Conservation (phyloP, 2,888 invertebrate species). For the Dioctria rufipes region DNA sequence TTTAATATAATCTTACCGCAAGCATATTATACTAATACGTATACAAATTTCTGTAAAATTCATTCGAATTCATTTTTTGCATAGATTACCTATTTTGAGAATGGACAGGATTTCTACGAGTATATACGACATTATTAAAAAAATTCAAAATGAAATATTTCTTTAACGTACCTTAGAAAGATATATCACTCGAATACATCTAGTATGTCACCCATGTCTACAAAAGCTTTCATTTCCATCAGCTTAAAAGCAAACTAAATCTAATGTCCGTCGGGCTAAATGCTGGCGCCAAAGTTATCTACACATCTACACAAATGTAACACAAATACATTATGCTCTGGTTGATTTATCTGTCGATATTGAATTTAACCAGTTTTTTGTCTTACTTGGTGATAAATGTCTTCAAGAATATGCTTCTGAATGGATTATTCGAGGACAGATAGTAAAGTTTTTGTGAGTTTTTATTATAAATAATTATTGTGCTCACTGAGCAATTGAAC, state of each 20-base stretch:
- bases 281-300: slow-evolving; percentile 27
- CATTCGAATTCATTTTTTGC: too few species aligned
- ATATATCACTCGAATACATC: too few species aligned
- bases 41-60: too few species aligned
- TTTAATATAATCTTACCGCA: too few species aligned
- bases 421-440: slow-evolving; percentile 25
- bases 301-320: background rate
- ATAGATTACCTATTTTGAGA: too few species aligned
- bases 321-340: background rate
- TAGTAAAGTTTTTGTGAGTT: slow-evolving; percentile 37
- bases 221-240: slow-evolving; percentile 22
- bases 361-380: slow-evolving; percentile 38
- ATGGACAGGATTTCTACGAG: too few species aligned
- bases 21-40: too few species aligned
- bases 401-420: slow-evolving; percentile 34
- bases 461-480: background rate
- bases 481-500: background rate
- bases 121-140: too few species aligned
- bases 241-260: slow-evolving; percentile 24
- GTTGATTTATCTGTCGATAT: slow-evolving; percentile 28
- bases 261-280: slow-evolving; percentile 6
- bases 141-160: too few species aligned
- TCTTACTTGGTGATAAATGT: slow-evolving; percentile 42
- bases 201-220: too few species aligned
- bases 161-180: too few species aligned